A percentile compares a stretch with the other conserved stretches of the same genome.
Conservation (phyloP, 2,888 invertebrate genomes). For the Drosophila prolongata region DNA sequence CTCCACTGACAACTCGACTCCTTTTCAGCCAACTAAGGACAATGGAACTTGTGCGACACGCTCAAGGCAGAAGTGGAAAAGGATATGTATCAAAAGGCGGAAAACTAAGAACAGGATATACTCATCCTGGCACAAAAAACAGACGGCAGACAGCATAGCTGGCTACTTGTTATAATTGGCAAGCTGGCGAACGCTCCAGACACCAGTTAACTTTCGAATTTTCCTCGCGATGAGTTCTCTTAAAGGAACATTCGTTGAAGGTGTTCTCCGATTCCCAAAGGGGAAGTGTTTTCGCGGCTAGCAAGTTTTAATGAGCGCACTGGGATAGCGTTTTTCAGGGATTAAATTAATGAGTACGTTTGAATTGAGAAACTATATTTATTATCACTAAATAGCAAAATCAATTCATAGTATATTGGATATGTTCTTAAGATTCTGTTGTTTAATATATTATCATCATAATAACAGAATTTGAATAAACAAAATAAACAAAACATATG, state of each 20-base stretch:
- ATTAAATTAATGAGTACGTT: background rate
- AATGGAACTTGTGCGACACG: conserved; percentile 55
- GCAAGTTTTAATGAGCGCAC: conserved; percentile 1
- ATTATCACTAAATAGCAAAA: too few relatives aligned
- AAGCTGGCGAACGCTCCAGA: conserved; percentile 28
- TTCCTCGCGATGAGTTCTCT: conserved; percentile 6
- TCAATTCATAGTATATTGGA: too few relatives aligned
- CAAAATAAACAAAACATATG: too few relatives aligned
- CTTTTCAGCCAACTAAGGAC: conserved; percentile 54
- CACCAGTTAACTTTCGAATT: conserved; percentile 9
- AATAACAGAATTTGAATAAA: too few relatives aligned
- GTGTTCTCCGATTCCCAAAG: conserved; percentile 12
- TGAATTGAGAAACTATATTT: too few relatives aligned
- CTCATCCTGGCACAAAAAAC: conserved; percentile 24
- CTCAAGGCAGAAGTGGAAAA: conserved; percentile 58
- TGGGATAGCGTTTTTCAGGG: background rate
- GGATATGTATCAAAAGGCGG: conserved; percentile 66
- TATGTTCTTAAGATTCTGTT: too few relatives aligned
- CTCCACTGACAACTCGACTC: conserved; percentile 31
- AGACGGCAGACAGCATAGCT: conserved; percentile 18
- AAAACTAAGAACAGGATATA: conserved; percentile 73
- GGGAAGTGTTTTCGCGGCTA: conserved; percentile 2
- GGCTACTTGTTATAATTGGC: conserved; percentile 77
- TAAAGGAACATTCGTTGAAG: conserved; percentile 1
- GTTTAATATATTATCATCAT: too few relatives aligned